Percentiles rank a stretch among this genome's conserved stretches.
Conservation (phyloP, 2,888 invertebrate genomes). For the Patella ulyssiponensis region DNA sequence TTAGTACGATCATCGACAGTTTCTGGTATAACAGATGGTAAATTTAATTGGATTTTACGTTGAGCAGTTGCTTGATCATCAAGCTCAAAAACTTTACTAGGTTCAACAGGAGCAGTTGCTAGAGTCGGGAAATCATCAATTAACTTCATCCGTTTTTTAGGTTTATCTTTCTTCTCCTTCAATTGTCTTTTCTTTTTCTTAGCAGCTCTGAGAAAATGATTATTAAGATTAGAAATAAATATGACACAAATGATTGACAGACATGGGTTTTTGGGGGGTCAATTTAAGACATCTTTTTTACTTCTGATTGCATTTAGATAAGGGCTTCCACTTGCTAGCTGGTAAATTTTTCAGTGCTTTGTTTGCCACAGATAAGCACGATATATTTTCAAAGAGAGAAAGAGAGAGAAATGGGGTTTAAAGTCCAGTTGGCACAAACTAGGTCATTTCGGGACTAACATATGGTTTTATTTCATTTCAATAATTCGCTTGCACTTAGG, state of each 20-base stretch:
- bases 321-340: too few relatives aligned
- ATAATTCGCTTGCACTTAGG: too few relatives aligned
- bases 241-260: neutral
- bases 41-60: constrained; percentile 56
- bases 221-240: neutral
- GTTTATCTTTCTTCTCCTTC: neutral
- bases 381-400: too few relatives aligned
- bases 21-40: constrained; percentile 35
- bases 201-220: neutral
- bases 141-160: constrained; percentile 5
- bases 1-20: constrained; percentile 3
- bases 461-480: too few relatives aligned
- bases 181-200: constrained; percentile 9
- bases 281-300: too few relatives aligned
- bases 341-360: too few relatives aligned
- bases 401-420: too few relatives aligned
- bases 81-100: constrained; percentile 69
- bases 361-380: too few relatives aligned
- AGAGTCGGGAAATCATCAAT: constrained; percentile 16
- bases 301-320: too few relatives aligned
- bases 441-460: too few relatives aligned
- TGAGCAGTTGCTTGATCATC: constrained; percentile 75
- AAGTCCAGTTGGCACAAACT: too few relatives aligned
- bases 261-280: too few relatives aligned
- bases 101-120: constrained; percentile 14